Conservation (phyloP, 2,113 vertebrate genomes). For the Aegithalos caudatus region DNA sequence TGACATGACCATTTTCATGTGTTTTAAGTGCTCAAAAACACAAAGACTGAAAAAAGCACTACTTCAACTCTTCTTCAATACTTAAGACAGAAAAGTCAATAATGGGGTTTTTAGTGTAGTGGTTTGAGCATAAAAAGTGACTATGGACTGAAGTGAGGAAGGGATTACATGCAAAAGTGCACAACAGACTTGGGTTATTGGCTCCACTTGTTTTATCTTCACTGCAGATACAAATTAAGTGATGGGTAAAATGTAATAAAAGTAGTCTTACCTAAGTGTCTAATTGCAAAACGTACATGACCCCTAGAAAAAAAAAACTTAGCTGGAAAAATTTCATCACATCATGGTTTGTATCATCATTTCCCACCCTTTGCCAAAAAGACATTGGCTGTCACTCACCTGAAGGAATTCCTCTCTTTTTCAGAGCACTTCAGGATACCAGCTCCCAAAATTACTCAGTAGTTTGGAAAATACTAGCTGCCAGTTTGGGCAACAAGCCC, state of each 20-base stretch:
- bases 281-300: background rate
- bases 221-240: background rate
- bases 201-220: background rate
- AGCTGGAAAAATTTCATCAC: background rate
- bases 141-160: background rate
- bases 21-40: background rate
- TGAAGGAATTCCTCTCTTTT: background rate
- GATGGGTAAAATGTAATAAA: background rate
- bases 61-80: background rate
- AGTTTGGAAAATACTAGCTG: background rate
- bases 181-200: background rate
- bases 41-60: background rate
- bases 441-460: background rate
- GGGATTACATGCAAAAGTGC: background rate
- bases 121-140: background rate
- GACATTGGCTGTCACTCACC: background rate
- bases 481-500: background rate
- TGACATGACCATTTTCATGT: background rate
- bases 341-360: background rate
- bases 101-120: background rate
- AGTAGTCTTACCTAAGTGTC: background rate
- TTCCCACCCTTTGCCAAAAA: background rate
- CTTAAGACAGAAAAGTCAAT: background rate
- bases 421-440: background rate
- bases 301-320: accelerated